phyloP scores from a whole-genome alignment of 2,888 invertebrate species.

The Epirrhoe tristata region DNA sequence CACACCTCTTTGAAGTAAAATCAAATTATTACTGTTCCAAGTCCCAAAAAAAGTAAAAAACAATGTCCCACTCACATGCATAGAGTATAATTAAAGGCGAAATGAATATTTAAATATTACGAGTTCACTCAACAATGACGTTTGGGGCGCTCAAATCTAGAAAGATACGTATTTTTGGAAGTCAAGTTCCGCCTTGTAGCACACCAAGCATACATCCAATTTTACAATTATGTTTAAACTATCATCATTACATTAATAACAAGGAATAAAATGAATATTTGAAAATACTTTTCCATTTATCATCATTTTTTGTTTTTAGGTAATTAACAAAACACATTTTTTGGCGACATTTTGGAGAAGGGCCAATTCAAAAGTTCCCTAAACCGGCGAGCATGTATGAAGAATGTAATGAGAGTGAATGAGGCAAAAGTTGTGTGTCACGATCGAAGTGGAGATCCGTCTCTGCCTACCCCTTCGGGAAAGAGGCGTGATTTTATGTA shows the following conservation, averaged over 20 bases:
- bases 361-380: too few relatives aligned
- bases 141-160: conserved; percentile 77
- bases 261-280: not conserved
- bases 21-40: conserved; percentile 42
- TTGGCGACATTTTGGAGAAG: too few relatives aligned
- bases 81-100: conserved; percentile 81
- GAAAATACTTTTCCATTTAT: not conserved
- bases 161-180: conserved; percentile 80
- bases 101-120: conserved; percentile 84
- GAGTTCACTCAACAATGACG: conserved; percentile 79
- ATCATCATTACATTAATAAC: not conserved
- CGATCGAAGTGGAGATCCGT: too few relatives aligned
- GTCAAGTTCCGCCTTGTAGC: conserved; percentile 57
- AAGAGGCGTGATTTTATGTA: too few relatives aligned
- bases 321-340: too few relatives aligned
- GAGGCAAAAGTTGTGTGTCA: too few relatives aligned
- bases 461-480: too few relatives aligned
- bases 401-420: too few relatives aligned
- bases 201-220: conserved; percentile 55
- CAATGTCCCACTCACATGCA: conserved; percentile 75
- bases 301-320: not conserved
- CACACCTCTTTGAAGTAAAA: conserved; percentile 24
- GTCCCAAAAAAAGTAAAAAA: conserved; percentile 60
- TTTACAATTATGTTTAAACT: not conserved
- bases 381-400: too few relatives aligned